Evolutionary conservation across 2,113 vertebrate species (phyloP), one percentile per base, ranked within the genome.

Genomic region (Tretioscincus oriximinensis): DNA sequence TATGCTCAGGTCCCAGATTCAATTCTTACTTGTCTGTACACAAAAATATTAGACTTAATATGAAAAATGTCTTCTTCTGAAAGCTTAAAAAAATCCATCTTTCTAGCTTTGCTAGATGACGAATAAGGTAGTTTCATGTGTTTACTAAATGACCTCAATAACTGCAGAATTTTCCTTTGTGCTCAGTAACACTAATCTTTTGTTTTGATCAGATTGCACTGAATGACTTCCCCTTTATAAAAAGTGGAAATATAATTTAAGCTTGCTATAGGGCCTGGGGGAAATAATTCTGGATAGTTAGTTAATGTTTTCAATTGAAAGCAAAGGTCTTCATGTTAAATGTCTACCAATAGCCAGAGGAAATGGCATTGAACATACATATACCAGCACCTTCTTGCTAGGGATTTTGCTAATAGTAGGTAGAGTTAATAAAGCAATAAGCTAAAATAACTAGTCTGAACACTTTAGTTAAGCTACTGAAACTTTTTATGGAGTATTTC

Each of bases 301-400:
- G 7, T 67, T 78, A 51, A 76, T 66, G 85, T 81, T 80, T 84
- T 49, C 63, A 1, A 0, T 82, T 68, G 71, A 83, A 51, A 79
- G 63, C 54, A 72, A 7, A 72, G 9, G 29, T 35, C 5, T 82
- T 41, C 73, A 80, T 0, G 3, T 45, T 22, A 68, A 84, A 76
- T 61, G 81, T 41, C 77, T 78, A 9, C 22, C 69, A 81, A 83
- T 72, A 68, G 60, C 64, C 5, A 76, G 76, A 86, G 54, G 76
- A 76, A 83, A 86, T 5, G 9, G 63, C 26, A 5, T 11, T 45
- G 0, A 63, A 78, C 67, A 65, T 24, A 58, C 29, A 72, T 29
- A 74, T 54, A 74, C 9, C n/a, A 51, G 79, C n/a, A 31, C 45
- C 71, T 63, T 26, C 16, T 70, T 31, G 20, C 49, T 75, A 49